A percentile compares a stretch with the other conserved stretches of the same genome.
Conservation (phyloP, 1,140 invertebrate species). For the Periplaneta americana region DNA sequence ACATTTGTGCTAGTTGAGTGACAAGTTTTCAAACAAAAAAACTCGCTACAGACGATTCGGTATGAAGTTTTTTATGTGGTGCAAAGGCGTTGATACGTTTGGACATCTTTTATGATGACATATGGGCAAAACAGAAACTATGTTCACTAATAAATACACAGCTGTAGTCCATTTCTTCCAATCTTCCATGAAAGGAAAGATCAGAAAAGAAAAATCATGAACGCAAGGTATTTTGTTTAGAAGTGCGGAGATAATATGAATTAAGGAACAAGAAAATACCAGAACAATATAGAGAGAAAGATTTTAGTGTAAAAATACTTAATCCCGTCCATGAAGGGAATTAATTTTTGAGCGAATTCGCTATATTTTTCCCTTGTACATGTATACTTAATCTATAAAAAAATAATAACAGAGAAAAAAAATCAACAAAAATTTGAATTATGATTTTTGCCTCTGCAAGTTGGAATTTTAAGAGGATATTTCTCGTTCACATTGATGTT, state of each 20-base stretch:
- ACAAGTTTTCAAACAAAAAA: not conserved
- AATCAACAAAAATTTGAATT: not conserved
- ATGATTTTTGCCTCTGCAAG: not conserved
- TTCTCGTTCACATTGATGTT: not conserved
- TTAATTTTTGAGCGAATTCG: not conserved
- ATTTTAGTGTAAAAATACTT: not conserved
- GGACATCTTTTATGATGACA: not conserved
- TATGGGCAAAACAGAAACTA: too few species aligned
- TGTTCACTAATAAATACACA: not conserved
- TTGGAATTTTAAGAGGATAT: not conserved
- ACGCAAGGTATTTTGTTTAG: too few species aligned
- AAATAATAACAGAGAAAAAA: too few species aligned
- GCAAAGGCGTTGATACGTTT: not conserved
- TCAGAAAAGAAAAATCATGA: not conserved
- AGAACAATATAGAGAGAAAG: not conserved
- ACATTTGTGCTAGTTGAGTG: not conserved
- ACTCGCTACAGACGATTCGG: not conserved
- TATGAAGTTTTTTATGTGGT: not conserved
- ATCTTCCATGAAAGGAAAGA: not conserved
- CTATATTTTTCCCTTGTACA: not conserved
- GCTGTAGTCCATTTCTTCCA: not conserved
- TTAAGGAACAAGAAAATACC: not conserved
- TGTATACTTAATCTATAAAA: not conserved
- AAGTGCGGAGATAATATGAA: not conserved
- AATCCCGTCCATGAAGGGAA: not conserved